These are phyloP conservation scores for Oasisia sp. DNA, from an alignment of 2,888 invertebrate genomes.

Conservation along the genomic window DNA sequence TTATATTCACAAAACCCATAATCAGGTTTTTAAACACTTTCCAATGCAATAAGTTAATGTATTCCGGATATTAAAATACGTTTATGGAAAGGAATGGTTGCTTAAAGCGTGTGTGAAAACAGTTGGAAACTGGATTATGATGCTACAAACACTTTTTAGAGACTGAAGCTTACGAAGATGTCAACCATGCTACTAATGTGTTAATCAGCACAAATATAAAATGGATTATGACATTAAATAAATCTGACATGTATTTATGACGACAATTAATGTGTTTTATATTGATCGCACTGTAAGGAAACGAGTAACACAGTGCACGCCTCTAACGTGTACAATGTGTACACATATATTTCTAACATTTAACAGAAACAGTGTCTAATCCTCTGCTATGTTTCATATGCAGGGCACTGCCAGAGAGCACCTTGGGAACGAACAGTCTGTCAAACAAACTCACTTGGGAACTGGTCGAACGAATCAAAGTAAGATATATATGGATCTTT, in stretches of 20 bases:
- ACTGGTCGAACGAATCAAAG: conserved; percentile 13
- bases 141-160: neutral
- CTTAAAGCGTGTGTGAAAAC: no score
- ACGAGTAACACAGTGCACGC: neutral
- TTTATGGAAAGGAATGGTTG: neutral
- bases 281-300: neutral
- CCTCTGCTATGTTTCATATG: neutral
- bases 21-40: neutral
- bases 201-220: no score
- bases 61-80: neutral
- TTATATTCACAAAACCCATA: no score
- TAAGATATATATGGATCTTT: neutral
- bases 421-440: neutral
- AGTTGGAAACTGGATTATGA: neutral
- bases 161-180: neutral
- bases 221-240: neutral
- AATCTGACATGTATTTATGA: neutral
- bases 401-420: neutral
- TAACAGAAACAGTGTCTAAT: neutral
- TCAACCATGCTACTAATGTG: no score
- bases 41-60: neutral
- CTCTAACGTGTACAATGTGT: neutral
- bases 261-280: no score
- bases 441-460: neutral
- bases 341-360: neutral